Evolutionary conservation across 2,888 invertebrate species (phyloP), one percentile per base, ranked within the genome.

Genomic region (Plebejus melissa): DNA sequence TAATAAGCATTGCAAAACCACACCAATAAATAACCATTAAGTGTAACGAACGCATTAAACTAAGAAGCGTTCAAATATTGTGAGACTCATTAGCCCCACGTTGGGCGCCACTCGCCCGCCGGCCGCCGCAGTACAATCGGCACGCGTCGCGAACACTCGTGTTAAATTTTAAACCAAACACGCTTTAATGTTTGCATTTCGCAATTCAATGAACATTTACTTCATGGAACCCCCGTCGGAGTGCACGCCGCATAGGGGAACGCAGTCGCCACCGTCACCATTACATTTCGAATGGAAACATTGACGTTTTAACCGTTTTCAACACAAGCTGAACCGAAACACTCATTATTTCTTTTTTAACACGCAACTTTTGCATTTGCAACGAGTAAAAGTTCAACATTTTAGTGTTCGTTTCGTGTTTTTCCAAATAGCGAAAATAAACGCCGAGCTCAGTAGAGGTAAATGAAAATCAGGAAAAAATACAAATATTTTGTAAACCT

Each of bases 21-120:
- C 32, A 65, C 65, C 13, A 65, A 65, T 36, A 65, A 65, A 65
- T 36, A 65, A 13, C 65, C 32, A 65, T 65, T 65, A 65, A 65
- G 65, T 65, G 32, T 65, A 65, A 65, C 65, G 32, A 36, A 65
- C 65, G 65, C 65, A 65, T 65, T 65, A 65, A 65, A 65, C 32
- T 65, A 65, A 65, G 74, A 74, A 28, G 41, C 65, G 41, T 74
- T 65, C 60, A 60, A 76, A 84, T 65, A 65, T 65, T 65, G 65
- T 65, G 65, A 32, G 1, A 32, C 65, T 65, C 65, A 65, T 75
- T 81, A 79, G 79, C 75, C 80, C 81, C 82, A 79, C 77, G 82
- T 79, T 79, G 83, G 85, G 83, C 85, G 86, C 84, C 86, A 84
- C 65, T 50, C 76, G 74, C 80, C 77, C 80, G 80, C 72, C 50